phyloP scores from a whole-genome alignment of 2,113 vertebrate species.

The Mustelus asterias region DNA sequence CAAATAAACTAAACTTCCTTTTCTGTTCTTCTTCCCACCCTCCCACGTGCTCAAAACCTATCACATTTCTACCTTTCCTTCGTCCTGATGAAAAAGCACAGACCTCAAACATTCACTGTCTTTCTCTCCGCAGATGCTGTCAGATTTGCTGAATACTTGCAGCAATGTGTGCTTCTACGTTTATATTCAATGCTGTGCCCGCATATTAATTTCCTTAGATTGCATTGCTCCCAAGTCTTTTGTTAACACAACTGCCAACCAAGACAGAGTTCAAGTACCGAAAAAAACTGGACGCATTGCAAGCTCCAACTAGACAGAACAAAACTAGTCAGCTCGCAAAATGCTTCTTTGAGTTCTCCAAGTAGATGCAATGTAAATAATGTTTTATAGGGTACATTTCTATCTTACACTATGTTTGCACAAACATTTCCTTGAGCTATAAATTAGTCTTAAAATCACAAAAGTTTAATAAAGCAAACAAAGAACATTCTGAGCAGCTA shows the following conservation, averaged over 20 bases:
- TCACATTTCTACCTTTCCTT: no score
- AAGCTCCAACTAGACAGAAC: not conserved
- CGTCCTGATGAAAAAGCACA: no score
- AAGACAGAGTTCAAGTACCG: not conserved
- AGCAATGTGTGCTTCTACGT: not conserved
- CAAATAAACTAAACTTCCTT: no score
- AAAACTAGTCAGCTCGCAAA: not conserved
- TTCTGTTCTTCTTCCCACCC: no score
- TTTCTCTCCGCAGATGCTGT: no score
- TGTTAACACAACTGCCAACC: not conserved
- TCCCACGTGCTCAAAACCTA: no score
- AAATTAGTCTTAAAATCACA: not conserved
- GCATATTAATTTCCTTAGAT: not conserved
- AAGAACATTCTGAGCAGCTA: not conserved
- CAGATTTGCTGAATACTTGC: no score
- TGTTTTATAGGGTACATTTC: not conserved
- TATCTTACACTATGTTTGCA: not conserved
- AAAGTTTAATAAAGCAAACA: not conserved
- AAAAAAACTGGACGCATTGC: not conserved
- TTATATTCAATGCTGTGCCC: not conserved
- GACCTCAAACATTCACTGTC: no score
- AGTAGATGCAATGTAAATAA: not conserved
- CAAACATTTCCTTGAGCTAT: not conserved
- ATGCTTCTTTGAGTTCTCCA: not conserved
- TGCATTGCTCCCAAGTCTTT: not conserved